Conservation (phyloP, 2,113 vertebrate genomes). For the Mesoclemmys tuberculata region DNA sequence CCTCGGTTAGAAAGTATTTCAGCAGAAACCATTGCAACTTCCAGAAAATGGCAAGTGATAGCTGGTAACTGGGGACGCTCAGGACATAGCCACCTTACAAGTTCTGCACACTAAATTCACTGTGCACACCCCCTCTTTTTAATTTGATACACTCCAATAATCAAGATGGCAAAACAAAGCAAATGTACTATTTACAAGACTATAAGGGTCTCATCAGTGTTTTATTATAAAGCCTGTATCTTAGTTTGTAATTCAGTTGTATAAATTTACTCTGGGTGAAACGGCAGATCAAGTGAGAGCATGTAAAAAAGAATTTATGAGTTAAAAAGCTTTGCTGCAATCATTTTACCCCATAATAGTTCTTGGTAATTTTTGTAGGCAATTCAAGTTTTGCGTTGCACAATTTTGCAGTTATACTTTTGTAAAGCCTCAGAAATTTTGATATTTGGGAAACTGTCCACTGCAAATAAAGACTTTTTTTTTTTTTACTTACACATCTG, state of each 20-base stretch:
- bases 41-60: conserved; percentile 18
- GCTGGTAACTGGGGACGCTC: conserved; percentile 5
- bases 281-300: conserved; percentile 5
- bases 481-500: conserved; percentile 75
- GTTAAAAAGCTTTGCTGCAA: conserved; percentile 23
- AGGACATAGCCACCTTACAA: not conserved
- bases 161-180: not conserved
- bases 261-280: not conserved
- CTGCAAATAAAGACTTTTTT: conserved; percentile 58
- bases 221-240: conserved; percentile 16
- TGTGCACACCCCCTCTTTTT: not conserved
- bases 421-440: conserved; percentile 22
- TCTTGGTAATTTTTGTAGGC: conserved; percentile 30
- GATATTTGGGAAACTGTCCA: conserved; percentile 67
- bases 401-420: conserved; percentile 33
- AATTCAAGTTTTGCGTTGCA: conserved; percentile 6
- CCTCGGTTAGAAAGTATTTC: conserved; percentile 36
- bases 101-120: not conserved
- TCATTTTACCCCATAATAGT: not conserved
- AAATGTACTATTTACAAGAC: conserved; percentile 23
- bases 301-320: not conserved
- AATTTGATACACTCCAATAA: not conserved
- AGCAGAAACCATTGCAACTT: conserved; percentile 36
- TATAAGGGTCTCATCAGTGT: not conserved
- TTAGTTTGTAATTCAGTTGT: not conserved